Evolutionary conservation across 2,797 vertebrate species (phyloP).

Genomic region (Chiloscyllium punctatum): DNA sequence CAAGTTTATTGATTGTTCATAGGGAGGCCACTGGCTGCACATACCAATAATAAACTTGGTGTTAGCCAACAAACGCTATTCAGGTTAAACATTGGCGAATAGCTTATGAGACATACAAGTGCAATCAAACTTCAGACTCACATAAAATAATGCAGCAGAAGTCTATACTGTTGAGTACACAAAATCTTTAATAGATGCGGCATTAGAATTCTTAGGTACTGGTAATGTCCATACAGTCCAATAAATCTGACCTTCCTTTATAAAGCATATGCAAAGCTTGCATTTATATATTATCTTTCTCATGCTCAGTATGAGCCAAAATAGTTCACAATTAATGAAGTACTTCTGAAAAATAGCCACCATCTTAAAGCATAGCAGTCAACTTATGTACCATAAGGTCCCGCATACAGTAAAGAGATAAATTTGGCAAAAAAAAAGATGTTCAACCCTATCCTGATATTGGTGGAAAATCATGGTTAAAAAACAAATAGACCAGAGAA

Average conservation of each 20-base stretch:
- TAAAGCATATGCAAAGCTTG: not conserved
- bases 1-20: not conserved
- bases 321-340: not conserved
- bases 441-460: not conserved
- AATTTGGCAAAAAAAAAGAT: not conserved
- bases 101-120: not conserved
- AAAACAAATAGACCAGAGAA: not conserved
- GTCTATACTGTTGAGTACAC: not conserved
- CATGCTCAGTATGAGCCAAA: too few relatives aligned
- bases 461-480: not conserved
- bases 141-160: not conserved
- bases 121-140: not conserved
- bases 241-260: not conserved
- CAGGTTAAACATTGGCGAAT: conserved; percentile 13
- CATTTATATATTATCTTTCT: not conserved
- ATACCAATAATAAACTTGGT: not conserved
- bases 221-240: not conserved
- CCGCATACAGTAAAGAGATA: not conserved
- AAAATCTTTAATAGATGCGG: not conserved
- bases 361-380: too few relatives aligned
- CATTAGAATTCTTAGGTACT: not conserved
- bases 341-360: not conserved
- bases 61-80: not conserved
- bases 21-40: not conserved
- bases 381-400: not conserved